Evolutionary conservation across 2,113 vertebrate species (phyloP).

Genomic region (Bothrops jararaca): DNA sequence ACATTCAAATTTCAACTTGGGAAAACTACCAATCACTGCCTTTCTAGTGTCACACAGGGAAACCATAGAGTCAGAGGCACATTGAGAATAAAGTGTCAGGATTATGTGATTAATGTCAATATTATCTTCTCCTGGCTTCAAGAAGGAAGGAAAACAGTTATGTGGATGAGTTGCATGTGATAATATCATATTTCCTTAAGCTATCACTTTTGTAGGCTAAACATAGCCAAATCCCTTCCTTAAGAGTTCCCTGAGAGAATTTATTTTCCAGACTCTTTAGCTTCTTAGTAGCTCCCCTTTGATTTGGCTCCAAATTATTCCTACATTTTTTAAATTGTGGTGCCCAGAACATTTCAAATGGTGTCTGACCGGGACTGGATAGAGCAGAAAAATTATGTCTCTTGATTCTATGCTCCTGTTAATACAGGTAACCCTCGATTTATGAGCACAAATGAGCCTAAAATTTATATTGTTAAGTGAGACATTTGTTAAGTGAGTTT

Average conservation of each 20-base stretch:
- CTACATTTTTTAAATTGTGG: background rate
- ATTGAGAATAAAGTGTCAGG: background rate
- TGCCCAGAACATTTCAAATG: background rate
- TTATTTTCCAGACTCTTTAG: background rate
- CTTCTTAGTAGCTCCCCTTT: background rate
- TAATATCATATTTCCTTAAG: background rate
- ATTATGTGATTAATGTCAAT: background rate
- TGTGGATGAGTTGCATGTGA: background rate
- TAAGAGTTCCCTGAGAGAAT: background rate
- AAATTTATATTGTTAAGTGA: too few relatives aligned
- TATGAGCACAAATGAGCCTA: too few relatives aligned
- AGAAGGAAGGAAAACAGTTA: background rate
- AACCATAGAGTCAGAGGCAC: background rate
- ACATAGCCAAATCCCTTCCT: background rate
- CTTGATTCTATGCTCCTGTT: too few relatives aligned
- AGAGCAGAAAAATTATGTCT: too few relatives aligned
- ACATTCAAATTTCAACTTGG: background rate
- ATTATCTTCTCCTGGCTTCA: background rate
- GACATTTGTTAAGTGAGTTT: too few relatives aligned
- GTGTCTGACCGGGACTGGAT: too few relatives aligned
- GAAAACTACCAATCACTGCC: background rate
- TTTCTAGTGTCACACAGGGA: background rate
- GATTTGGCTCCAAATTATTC: background rate
- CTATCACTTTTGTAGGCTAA: background rate
- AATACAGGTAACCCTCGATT: too few relatives aligned